Evolutionary conservation across 2,113 vertebrate genomes (phyloP), one percentile per base, ranked within the genome.

Genomic region (Thamnophis sirtalis): DNA sequence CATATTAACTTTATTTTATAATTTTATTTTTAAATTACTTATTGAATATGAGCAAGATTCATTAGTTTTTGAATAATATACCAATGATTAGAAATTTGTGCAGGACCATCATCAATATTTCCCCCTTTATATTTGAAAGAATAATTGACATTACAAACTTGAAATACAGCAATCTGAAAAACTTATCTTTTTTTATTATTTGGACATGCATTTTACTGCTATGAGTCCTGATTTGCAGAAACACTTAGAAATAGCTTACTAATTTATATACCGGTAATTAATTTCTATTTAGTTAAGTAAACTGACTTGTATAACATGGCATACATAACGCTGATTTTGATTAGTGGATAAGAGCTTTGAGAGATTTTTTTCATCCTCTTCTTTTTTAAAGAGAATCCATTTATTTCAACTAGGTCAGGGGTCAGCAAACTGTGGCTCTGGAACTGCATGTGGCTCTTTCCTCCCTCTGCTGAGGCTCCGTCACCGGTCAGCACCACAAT

Each of bases 371-470:
- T n/a, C 68, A 60, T 63, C 68, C 68, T 19, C 38, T 38, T 8
- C 15, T 19, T 38, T 38, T 38, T 33, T 73, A n/a, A 7, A 0
- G 0, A 58, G 0, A 6, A 1, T 33, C 43, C 54, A 43, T 48
- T 84, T 28, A 28, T 68, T 19, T 90, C 51, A 22, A 4, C 0
- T 43, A 43, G 43, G 43, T 43, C 43, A 43, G 43, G 43, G 43
- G 43, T 43, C 43, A 43, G 43, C 43, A 43, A 43, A 43, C 43
- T 43, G 43, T 3, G 43, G 43, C 43, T 43, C 43, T 43, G 43
- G 43, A 43, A 3, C 43, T 3, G 3, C 43, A 43, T 43, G 43
- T 43, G 43, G 3, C 3, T 2, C 3, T 43, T 43, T 43, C 43
- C 43, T 43, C 43, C 43, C 43, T 43, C 43, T 43, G 43, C 43